phyloP scores from a whole-genome alignment of 2,888 invertebrate genomes.

The Caenorhabditis imperialis region DNA sequence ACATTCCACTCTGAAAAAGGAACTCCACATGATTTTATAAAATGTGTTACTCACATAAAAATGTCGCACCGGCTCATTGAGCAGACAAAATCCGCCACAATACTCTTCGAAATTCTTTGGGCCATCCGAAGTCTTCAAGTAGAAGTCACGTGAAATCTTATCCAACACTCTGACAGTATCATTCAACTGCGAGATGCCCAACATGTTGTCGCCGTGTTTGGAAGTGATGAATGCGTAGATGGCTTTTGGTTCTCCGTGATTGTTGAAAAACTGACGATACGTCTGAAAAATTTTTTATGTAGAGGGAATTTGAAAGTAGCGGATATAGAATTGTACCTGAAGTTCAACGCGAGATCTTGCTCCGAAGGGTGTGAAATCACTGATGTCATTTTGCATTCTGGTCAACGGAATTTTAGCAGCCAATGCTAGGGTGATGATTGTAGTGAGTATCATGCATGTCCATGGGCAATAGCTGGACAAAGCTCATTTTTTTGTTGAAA shows the following conservation, averaged over 20 bases:
- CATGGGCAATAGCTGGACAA: conserved; percentile 59
- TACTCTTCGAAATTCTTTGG: conserved; percentile 69
- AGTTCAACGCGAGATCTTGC: conserved; percentile 72
- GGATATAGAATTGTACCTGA: conserved; percentile 60
- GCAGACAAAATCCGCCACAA: conserved; percentile 74
- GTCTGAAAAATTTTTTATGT: conserved; percentile 53
- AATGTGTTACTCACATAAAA: conserved; percentile 75
- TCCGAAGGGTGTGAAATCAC: conserved; percentile 76
- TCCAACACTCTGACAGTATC: conserved; percentile 74
- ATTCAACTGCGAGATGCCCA: conserved; percentile 69
- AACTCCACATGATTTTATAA: too few species aligned
- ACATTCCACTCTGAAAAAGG: conserved; percentile 72
- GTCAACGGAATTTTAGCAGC: conserved; percentile 68
- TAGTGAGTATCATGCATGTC: conserved; percentile 63
- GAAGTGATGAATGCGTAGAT: conserved; percentile 73
- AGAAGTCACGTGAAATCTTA: conserved; percentile 69
- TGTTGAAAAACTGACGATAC: conserved; percentile 72
- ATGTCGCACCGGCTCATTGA: conserved; percentile 76
- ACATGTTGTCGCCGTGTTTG: conserved; percentile 70
- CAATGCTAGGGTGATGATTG: conserved; percentile 55
- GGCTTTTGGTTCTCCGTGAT: conserved; percentile 72
- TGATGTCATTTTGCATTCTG: conserved; percentile 73
- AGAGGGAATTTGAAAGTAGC: background rate
- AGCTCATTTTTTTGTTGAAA: background rate
- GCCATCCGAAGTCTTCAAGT: conserved; percentile 55